These are phyloP conservation scores for Scaptomyza montana DNA, from an alignment of 1,140 invertebrate genomes.

Conservation along the genomic window DNA sequence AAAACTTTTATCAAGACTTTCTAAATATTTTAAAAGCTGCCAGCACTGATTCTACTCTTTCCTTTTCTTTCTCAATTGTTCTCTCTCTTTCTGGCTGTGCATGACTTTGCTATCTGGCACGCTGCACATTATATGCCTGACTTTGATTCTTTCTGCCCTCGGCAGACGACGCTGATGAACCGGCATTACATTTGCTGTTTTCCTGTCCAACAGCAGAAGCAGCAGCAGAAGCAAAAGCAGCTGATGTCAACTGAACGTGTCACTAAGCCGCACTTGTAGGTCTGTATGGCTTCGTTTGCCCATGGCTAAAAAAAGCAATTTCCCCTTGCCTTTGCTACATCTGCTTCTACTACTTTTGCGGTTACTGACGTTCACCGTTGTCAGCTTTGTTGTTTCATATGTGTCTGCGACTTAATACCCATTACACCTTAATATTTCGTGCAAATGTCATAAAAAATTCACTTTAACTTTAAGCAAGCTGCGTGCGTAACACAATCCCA, in stretches of 20 bases:
- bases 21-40: background rate
- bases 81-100: conserved; percentile 12
- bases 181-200: conserved; percentile 30
- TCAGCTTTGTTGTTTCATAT: conserved; percentile 53
- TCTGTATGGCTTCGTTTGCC: conserved; percentile 41
- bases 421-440: conserved; percentile 81
- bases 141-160: conserved; percentile 10
- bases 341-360: conserved; percentile 19
- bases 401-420: conserved; percentile 64
- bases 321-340: background rate
- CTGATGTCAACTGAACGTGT: conserved; percentile 47
- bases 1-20: too few species aligned
- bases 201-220: conserved; percentile 1
- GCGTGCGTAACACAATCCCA: conserved; percentile 63
- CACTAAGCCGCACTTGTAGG: conserved; percentile 77
- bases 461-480: conserved; percentile 56
- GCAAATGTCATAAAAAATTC: conserved; percentile 77
- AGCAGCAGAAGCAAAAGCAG: conserved; percentile 3
- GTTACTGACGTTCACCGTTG: conserved; percentile 48
- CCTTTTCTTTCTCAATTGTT: background rate
- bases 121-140: conserved; percentile 65
- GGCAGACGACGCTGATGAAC: conserved; percentile 27
- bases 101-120: conserved; percentile 70
- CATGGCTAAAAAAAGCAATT: background rate
- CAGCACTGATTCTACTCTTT: background rate